Percentiles rank a stretch among this genome's conserved stretches.
phyloP scores from a whole-genome alignment of 2,113 vertebrate species.

The Oncorhynchus nerka region DNA sequence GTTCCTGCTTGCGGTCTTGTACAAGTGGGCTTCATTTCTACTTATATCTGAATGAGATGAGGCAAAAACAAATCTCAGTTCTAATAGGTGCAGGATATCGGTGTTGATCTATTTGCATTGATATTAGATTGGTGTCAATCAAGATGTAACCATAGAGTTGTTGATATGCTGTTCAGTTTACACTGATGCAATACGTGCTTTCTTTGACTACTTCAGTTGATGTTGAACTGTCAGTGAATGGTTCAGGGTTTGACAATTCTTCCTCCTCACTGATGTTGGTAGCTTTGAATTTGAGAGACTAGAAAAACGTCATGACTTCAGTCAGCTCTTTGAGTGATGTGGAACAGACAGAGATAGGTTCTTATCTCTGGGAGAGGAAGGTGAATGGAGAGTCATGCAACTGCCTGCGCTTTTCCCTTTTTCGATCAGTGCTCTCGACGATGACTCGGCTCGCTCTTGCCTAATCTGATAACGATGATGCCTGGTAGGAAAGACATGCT shows the following conservation, averaged over 20 bases:
- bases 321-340: constrained; percentile 46
- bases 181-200: no score
- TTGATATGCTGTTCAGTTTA: no score
- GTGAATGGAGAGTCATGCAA: constrained; percentile 50
- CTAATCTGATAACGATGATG: constrained; percentile 56
- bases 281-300: constrained; percentile 51
- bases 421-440: not conserved
- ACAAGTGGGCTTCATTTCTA: no score
- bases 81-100: no score
- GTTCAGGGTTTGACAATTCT: not conserved
- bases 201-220: no score
- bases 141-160: no score
- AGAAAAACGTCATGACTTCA: constrained; percentile 15
- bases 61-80: no score
- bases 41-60: no score
- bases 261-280: constrained; percentile 29
- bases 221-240: no score
- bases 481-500: not conserved
- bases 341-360: constrained; percentile 47
- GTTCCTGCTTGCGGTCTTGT: no score
- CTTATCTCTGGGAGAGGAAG: constrained; percentile 56
- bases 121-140: no score
- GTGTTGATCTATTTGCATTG: no score
- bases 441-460: constrained; percentile 29
- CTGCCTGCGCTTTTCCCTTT: constrained; percentile 22